phyloP scores from a whole-genome alignment of 2,888 invertebrate genomes.

The Blastobasis lacticolella region DNA sequence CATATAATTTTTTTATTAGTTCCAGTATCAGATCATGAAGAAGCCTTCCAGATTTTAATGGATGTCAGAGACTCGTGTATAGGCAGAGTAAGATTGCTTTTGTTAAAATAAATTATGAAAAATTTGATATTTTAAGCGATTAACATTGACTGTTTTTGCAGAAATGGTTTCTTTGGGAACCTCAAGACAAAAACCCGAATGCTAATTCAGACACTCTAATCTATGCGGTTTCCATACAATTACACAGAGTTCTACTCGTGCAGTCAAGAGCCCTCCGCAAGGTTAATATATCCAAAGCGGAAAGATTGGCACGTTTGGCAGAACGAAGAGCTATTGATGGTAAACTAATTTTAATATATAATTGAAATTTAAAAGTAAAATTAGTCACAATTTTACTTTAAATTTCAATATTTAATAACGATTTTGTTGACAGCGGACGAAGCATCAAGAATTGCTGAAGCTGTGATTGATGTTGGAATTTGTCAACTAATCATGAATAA shows the following conservation, averaged over 20 bases:
- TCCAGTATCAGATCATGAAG: too few relatives aligned
- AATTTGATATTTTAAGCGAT: too few relatives aligned
- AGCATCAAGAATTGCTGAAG: conserved; percentile 59
- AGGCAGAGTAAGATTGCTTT: too few relatives aligned
- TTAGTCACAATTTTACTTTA: neutral
- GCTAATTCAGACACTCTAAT: too few relatives aligned
- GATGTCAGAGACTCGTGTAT: too few relatives aligned
- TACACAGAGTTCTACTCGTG: conserved; percentile 52
- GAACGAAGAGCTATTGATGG: conserved; percentile 70
- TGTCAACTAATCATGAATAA: conserved; percentile 65
- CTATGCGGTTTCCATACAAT: neutral
- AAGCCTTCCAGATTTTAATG: too few relatives aligned
- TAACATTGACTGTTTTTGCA: too few relatives aligned
- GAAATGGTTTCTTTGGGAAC: too few relatives aligned
- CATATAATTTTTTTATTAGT: too few relatives aligned
- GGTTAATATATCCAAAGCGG: conserved; percentile 51
- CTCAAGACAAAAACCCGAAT: too few relatives aligned
- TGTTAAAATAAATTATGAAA: too few relatives aligned
- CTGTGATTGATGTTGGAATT: conserved; percentile 68
- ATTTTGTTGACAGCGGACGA: conserved; percentile 45
- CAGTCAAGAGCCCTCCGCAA: conserved; percentile 46
- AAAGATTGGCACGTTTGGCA: conserved; percentile 61
- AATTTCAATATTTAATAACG: neutral
- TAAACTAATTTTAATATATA: conserved; percentile 14
- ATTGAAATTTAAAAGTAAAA: neutral